Percentiles rank a stretch among this genome's conserved stretches.
phyloP scores from a whole-genome alignment of 2,797 vertebrate species.

The Anas acuta region DNA sequence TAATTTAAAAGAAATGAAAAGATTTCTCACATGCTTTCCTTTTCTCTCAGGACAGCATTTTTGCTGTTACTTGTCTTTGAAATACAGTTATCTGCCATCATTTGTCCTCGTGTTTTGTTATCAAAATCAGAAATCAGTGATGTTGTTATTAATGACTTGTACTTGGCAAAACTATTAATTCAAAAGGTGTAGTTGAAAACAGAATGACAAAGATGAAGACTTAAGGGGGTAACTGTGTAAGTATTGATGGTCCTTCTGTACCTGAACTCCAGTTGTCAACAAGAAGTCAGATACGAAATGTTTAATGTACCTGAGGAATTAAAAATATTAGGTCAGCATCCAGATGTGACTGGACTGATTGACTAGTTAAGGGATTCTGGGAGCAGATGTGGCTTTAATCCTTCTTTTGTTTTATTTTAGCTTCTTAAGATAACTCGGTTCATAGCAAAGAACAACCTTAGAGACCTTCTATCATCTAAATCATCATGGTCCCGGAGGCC shows the following conservation, averaged over 20 bases:
- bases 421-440: not conserved
- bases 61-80: slow-evolving; percentile 11
- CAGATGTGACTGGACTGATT: not conserved
- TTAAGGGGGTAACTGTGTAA: slow-evolving; percentile 7
- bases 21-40: not conserved
- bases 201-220: not conserved
- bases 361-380: not conserved
- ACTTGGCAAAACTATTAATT: slow-evolving; percentile 38
- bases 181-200: slow-evolving; percentile 25
- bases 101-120: not conserved
- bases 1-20: not conserved
- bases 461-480: not conserved
- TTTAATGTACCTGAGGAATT: not conserved
- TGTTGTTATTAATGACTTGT: slow-evolving; percentile 40
- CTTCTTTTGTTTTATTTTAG: not conserved
- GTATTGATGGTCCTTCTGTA: not conserved
- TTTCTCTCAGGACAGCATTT: not conserved
- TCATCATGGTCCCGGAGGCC: not conserved
- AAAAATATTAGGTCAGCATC: not conserved
- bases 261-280: not conserved
- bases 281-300: not conserved
- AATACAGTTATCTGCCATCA: not conserved
- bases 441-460: not conserved
- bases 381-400: not conserved
- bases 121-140: not conserved